Conservation (phyloP, 2,113 vertebrate genomes). For the Strix uralensis region DNA sequence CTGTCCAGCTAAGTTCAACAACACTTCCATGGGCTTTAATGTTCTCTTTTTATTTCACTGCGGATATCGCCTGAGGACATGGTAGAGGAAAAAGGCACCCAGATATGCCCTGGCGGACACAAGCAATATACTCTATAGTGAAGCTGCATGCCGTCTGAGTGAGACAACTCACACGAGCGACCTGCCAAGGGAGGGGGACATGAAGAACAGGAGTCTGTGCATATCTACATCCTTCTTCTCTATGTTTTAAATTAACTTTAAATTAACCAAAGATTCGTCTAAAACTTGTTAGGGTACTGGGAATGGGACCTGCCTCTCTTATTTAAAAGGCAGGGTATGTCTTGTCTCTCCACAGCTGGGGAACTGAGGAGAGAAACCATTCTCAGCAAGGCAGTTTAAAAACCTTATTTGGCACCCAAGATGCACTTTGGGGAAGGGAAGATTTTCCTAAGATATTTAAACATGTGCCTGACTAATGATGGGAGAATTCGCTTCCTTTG, state of each 20-base stretch:
- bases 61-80: neutral
- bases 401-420: neutral
- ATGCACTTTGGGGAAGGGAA: neutral
- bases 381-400: neutral
- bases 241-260: neutral
- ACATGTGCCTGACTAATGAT: neutral
- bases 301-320: neutral
- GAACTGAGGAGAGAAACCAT: neutral
- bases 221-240: neutral
- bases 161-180: neutral
- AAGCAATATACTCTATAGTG: neutral
- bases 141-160: neutral
- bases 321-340: neutral
- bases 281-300: neutral
- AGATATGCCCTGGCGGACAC: fast-evolving
- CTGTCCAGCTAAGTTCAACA: neutral
- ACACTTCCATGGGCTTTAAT: neutral
- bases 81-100: neutral
- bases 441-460: neutral
- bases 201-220: neutral
- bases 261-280: neutral
- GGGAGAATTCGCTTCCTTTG: neutral
- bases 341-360: neutral
- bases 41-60: neutral
- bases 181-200: neutral